Evolutionary conservation across 2,113 vertebrate species (phyloP), one percentile per base, ranked within the genome.

Genomic region (Epinephelus moara): DNA sequence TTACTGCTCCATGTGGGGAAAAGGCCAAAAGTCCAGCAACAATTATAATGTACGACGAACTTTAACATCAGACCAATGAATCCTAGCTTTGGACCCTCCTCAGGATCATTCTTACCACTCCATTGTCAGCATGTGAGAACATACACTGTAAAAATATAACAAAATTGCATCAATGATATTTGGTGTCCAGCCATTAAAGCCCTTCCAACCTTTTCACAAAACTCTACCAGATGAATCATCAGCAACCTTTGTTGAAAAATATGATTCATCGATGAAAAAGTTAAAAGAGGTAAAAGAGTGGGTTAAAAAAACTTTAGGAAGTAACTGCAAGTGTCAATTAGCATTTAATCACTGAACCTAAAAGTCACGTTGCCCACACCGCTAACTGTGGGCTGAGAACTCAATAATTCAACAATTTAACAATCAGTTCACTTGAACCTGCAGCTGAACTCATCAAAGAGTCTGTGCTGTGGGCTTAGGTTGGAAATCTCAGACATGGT

Each of bases 381-480:
- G 1, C 17, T 40, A 2, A 66, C 8, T 63, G 74, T 71, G 67
- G n/a, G 59, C 42, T n/a, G 30, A 66, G 30, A 67, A 57, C 67
- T 70, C 42, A 83, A 72, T 52, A 78, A 71, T 45, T 71, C 13
- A 52, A 15, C 27, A 45, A 64, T 83, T 77, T 66, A 23, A 71
- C 45, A 63, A 5, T 67, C 30, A 18, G 60, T 27, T 71, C 42
- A 67, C 61, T 72, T 78, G 53, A 78, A 27, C 49, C 72, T 33
- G 53, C 47, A 17, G 59, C 68, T 80, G 60, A 80, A 67, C 42
- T 53, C 25, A 1, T 14, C 13, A 1, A 63, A 14, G 76, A 17
- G 45, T 70, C 18, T 18, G 0, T 19, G 42, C 42, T 57, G 61
- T 11, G n/a, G 19, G 49, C 7, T 14, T 37, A 73, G 30, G 50